A percentile compares a stretch with the other conserved stretches of the same genome.
Conservation (phyloP, 2,113 vertebrate species). For the Nycticorax nycticorax region DNA sequence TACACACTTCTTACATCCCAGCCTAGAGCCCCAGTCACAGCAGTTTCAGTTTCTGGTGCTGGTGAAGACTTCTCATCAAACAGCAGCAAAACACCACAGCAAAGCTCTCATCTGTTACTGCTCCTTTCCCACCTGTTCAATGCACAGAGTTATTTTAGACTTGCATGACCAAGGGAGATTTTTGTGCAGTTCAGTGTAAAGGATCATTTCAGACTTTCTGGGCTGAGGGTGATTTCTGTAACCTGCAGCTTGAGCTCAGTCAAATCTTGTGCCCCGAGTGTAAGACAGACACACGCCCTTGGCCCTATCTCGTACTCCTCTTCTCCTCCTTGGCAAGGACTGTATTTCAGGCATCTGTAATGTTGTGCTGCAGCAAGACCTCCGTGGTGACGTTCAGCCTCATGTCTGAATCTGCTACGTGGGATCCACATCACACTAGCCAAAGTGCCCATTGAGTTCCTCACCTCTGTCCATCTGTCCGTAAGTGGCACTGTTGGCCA, state of each 20-base stretch:
- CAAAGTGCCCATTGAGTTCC: neutral
- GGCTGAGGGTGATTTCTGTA: neutral
- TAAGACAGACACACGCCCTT: neutral
- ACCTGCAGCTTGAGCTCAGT: neutral
- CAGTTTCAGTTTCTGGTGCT: neutral
- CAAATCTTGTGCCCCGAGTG: fast-evolving
- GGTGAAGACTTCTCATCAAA: neutral
- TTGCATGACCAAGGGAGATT: neutral
- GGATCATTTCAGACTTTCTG: neutral
- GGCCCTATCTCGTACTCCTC: neutral
- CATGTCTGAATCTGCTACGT: neutral
- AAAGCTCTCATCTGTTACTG: neutral
- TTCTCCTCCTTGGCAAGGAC: neutral
- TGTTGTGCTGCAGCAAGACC: neutral
- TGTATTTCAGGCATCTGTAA: neutral
- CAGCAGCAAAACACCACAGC: neutral
- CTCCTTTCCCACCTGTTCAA: neutral
- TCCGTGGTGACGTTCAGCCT: neutral
- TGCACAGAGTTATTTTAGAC: neutral
- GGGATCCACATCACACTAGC: neutral
- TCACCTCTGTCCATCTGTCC: neutral
- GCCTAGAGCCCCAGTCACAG: neutral
- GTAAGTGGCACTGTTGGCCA: fast-evolving
- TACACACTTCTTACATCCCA: fast-evolving
- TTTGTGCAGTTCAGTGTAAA: neutral